phyloP scores from a whole-genome alignment of 2,113 vertebrate species.

The Thunnus maccoyii region DNA sequence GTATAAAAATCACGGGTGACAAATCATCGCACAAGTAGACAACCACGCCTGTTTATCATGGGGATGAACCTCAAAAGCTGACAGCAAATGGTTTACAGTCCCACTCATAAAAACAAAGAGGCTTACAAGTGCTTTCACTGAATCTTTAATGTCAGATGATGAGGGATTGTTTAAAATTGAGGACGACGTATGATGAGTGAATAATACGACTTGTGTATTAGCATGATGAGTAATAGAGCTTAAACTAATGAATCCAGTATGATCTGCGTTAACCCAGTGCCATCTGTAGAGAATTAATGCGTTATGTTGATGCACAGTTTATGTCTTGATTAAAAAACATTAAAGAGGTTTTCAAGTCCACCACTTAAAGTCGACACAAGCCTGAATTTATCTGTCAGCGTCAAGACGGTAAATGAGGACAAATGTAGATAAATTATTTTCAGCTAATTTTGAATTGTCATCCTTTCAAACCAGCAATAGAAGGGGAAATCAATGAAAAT shows the following conservation, averaged over 20 bases:
- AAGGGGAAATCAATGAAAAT: constrained; percentile 16
- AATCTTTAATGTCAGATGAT: constrained; percentile 40
- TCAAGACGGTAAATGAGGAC: constrained; percentile 4
- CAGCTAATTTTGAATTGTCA: constrained; percentile 2
- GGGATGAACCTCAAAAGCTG: constrained; percentile 51
- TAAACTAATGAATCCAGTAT: constrained; percentile 61
- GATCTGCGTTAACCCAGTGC: constrained; percentile 40
- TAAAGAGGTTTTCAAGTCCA: constrained; percentile 28
- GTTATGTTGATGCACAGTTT: constrained; percentile 14
- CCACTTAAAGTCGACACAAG: constrained; percentile 29
- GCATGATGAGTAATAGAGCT: constrained; percentile 59
- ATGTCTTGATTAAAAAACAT: constrained; percentile 45
- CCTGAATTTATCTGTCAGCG: constrained; percentile 35
- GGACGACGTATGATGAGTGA: constrained; percentile 51
- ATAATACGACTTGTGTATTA: constrained; percentile 48
- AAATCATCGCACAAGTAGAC: constrained; percentile 50
- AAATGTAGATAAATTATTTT: constrained; percentile 20
- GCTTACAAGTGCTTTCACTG: constrained; percentile 36
- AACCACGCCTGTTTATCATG: constrained; percentile 41
- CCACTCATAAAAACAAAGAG: constrained; percentile 48
- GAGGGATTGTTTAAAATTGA: constrained; percentile 49
- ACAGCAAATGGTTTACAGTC: constrained; percentile 60
- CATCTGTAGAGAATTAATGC: constrained; percentile 54
- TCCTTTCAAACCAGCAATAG: constrained; percentile 16
- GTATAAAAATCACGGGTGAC: constrained; percentile 53